Evolutionary conservation across 2,797 vertebrate species (phyloP).

Genomic region (Sparus aurata): DNA sequence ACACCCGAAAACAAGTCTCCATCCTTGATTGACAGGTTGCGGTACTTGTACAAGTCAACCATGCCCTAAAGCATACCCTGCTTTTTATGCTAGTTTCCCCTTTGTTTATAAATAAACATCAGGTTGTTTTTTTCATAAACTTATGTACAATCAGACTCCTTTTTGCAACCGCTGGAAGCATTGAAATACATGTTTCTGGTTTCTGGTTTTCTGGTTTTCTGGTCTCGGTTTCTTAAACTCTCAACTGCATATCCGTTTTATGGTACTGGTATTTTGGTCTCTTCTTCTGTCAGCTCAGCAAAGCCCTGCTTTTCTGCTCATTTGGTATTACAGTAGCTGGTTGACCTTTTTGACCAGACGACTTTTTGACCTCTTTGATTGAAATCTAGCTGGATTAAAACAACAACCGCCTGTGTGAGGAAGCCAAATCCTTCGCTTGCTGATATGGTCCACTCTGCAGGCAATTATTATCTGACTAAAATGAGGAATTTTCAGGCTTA

Average conservation of each 20-base stretch:
- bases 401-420: conserved; percentile 35
- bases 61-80: too few relatives aligned
- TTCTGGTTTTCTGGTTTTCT: neutral
- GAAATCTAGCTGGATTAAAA: conserved; percentile 43
- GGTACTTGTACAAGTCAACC: too few relatives aligned
- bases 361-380: conserved; percentile 54
- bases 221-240: conserved; percentile 6
- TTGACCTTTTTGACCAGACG: conserved; percentile 25
- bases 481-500: conserved; percentile 40
- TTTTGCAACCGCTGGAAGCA: too few relatives aligned
- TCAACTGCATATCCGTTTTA: conserved; percentile 45
- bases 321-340: conserved; percentile 25
- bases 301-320: conserved; percentile 4
- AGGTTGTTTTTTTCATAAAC: too few relatives aligned
- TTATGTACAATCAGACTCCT: too few relatives aligned
- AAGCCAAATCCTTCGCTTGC: conserved; percentile 21
- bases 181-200: too few relatives aligned
- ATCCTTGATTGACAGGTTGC: too few relatives aligned
- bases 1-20: too few relatives aligned
- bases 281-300: conserved; percentile 1
- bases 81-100: too few relatives aligned
- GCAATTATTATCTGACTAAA: conserved; percentile 25
- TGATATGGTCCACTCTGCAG: conserved; percentile 17
- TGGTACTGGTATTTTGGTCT: conserved; percentile 45
- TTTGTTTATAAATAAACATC: too few relatives aligned